Base-by-base conservation (phyloP, 2,113 vertebrate species). In the Cyanoramphus novaezelandiae region DNA sequence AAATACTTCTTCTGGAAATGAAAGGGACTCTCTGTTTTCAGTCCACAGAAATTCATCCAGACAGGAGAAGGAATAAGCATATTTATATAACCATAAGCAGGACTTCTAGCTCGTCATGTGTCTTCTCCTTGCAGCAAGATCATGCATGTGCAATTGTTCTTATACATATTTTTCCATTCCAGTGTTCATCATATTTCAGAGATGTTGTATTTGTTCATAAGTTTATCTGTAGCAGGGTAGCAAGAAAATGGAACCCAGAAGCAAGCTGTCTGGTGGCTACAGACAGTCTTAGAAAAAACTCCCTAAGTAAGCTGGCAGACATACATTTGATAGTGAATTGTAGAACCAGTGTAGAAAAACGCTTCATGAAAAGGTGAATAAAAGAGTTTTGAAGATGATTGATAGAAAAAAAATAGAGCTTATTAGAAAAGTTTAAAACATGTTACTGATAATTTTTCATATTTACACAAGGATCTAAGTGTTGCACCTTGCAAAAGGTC, bases 151-250 rank as follows among this genome's bases (percentile, higher is more conserved):
- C n/a, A 63, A 44, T 37, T 50, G 50, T 50, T 94, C 12, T 57
- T 65, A 46, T 0, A 9, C 3, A 3, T 13, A 59, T 17, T 71
- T 69, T 19, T 82, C 37, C 33, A 12, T 74, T 63, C 43, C 23
- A 29, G n/a, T 21, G 3, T 21, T 55, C 35, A 55, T 10, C 0
- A 0, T 35, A 79, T 49, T 86, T 76, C 37, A 75, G 23, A 44
- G 18, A 8, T 68, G 52, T 13, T 83, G 81, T 60, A n/a, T n/a
- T 79, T 86, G 39, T 88, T 33, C 65, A 57, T 37, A 84, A 8
- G 5, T 74, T 86, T 82, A 31, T 63, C 35, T 50, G 43, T 27
- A 82, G 55, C 23, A 86, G 21, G 4, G 19, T 7, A 83, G 28
- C 5, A 70, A 47, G 24, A 4, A 35, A 92, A 62, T 0, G 12